Conservation (phyloP, 1,140 invertebrate genomes). For the Asobara japonica region DNA sequence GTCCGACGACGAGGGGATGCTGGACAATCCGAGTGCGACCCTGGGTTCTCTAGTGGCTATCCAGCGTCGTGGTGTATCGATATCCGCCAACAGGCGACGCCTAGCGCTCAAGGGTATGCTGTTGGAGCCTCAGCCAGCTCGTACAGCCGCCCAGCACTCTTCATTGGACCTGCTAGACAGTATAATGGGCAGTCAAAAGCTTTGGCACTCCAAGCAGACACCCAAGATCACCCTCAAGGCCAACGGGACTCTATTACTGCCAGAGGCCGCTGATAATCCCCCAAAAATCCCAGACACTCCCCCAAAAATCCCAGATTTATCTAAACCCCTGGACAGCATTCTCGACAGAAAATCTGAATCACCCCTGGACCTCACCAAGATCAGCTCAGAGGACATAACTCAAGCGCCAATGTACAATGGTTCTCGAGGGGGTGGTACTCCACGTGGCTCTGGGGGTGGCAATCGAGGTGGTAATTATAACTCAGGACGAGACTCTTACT, state of each 20-base stretch:
- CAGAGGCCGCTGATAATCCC: constrained; percentile 52
- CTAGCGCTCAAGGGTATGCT: constrained; percentile 62
- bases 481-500: constrained; percentile 51
- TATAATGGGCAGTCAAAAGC: constrained; percentile 79
- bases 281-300: constrained; percentile 55
- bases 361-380: constrained; percentile 50
- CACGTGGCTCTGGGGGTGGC: constrained; percentile 54
- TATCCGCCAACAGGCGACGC: constrained; percentile 50
- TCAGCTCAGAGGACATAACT: constrained; percentile 56
- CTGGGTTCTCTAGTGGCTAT: constrained; percentile 42
- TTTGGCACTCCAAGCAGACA: constrained; percentile 76
- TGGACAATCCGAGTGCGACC: constrained; percentile 19
- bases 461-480: constrained; percentile 55
- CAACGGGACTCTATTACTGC: constrained; percentile 69
- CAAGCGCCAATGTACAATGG: constrained; percentile 72
- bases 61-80: constrained; percentile 49
- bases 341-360: constrained; percentile 33
- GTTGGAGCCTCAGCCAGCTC: constrained; percentile 31
- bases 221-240: constrained; percentile 71
- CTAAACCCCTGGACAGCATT: constrained; percentile 9
- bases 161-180: constrained; percentile 73
- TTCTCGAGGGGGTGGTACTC: constrained; percentile 37
- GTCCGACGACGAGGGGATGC: constrained; percentile 56
- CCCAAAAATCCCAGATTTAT: constrained; percentile 48
- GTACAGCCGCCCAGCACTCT: not conserved